Evolutionary conservation across 2,113 vertebrate species (phyloP).

Genomic region (Steatornis caripensis): DNA sequence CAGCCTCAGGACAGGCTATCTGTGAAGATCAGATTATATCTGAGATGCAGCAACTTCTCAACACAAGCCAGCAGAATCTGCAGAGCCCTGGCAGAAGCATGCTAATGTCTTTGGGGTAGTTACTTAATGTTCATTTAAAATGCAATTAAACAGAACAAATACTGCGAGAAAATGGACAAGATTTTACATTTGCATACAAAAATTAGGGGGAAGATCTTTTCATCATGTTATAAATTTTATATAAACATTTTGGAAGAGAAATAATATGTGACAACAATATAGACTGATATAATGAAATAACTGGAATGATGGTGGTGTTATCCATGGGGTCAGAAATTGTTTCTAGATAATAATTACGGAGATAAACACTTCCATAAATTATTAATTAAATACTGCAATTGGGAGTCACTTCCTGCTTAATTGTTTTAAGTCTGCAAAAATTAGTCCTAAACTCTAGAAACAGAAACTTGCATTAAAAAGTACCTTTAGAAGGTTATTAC

Average conservation of each 20-base stretch:
- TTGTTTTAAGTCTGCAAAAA: not conserved
- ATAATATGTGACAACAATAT: not conserved
- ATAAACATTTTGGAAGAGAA: constrained; percentile 38
- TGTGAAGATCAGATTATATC: not conserved
- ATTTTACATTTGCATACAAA: constrained; percentile 48
- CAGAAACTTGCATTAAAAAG: not conserved
- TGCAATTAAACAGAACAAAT: constrained; percentile 68
- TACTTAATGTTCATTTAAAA: constrained; percentile 59
- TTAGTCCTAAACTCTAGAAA: not conserved
- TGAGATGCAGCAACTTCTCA: not conserved
- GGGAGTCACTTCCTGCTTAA: not conserved
- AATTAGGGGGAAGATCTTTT: constrained; percentile 50
- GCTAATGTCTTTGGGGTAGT: not conserved
- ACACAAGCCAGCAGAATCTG: not conserved
- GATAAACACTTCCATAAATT: no score
- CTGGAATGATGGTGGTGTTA: not conserved
- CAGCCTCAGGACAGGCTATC: not conserved
- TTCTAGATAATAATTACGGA: not conserved
- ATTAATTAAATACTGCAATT: constrained; percentile 18
- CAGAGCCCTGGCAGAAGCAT: not conserved
- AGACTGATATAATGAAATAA: constrained; percentile 4
- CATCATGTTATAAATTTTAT: constrained; percentile 45
- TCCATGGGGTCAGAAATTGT: not conserved
- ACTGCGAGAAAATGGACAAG: constrained; percentile 27
- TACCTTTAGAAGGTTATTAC: not conserved